Evolutionary conservation across 2,888 invertebrate genomes (phyloP).

Genomic region (Plusia festucae): DNA sequence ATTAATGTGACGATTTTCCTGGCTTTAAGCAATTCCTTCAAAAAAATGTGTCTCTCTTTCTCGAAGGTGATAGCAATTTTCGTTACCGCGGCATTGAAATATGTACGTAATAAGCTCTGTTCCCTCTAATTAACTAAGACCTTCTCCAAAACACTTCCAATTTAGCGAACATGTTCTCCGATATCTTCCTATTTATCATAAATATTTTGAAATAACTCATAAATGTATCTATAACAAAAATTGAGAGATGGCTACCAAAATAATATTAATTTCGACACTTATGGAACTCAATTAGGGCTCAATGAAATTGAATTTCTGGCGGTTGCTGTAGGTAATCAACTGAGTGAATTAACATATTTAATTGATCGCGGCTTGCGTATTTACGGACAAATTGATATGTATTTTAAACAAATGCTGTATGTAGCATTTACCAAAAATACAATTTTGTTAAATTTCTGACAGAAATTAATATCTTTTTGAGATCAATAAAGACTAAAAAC

Average conservation of each 20-base stretch:
- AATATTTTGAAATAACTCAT: not conserved
- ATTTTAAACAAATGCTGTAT: not conserved
- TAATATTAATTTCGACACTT: conserved; percentile 16
- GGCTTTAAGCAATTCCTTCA: too few relatives aligned
- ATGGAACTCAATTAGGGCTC: conserved; percentile 23
- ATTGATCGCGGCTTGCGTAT: conserved; percentile 8
- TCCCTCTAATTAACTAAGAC: too few relatives aligned
- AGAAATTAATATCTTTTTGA: too few relatives aligned
- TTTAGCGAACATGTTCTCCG: not conserved
- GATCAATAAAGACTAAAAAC: too few relatives aligned
- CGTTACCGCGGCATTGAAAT: too few relatives aligned
- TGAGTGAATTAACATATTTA: conserved; percentile 23
- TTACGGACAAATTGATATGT: not conserved
- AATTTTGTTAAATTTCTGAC: too few relatives aligned
- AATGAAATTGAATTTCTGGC: conserved; percentile 18
- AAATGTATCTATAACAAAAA: not conserved
- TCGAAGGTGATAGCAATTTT: too few relatives aligned
- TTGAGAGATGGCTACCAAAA: conserved; percentile 7
- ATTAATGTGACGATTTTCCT: not conserved
- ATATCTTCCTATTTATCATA: not conserved
- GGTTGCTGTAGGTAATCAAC: conserved; percentile 17
- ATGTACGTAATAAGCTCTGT: too few relatives aligned
- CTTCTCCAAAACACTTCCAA: too few relatives aligned
- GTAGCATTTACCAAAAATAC: not conserved
- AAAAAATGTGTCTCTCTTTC: too few relatives aligned